Conservation (phyloP, 2,113 vertebrate genomes). For the Gallinago undulata region DNA sequence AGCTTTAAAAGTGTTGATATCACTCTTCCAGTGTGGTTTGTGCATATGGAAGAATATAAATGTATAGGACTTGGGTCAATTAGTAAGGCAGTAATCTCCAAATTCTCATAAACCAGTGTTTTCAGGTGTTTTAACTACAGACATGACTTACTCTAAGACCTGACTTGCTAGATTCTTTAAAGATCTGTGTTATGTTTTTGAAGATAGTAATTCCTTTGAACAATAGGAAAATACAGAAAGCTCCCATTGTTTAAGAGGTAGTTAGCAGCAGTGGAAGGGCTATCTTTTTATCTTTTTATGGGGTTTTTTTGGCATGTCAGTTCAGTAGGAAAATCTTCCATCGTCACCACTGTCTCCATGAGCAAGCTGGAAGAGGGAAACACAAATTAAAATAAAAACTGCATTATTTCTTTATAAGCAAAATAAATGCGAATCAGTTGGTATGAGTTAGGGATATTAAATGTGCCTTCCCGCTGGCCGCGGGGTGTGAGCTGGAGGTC, state of each 20-base stretch:
- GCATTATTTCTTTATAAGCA: not conserved
- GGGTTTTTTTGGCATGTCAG: too few relatives aligned
- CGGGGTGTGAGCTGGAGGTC: not conserved
- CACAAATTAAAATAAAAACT: not conserved
- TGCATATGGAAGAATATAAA: not conserved
- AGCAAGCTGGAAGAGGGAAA: not conserved
- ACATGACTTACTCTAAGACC: not conserved
- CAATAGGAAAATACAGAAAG: not conserved
- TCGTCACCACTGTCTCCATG: not conserved
- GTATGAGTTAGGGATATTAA: rapidly evolving
- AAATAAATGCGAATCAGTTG: not conserved
- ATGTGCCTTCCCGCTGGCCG: not conserved
- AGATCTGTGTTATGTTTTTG: not conserved
- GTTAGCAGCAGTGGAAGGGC: not conserved
- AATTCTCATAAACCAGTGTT: not conserved
- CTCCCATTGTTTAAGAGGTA: not conserved
- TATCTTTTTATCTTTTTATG: not conserved
- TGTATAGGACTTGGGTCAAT: not conserved
- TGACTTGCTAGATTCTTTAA: not conserved
- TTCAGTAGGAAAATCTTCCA: not conserved
- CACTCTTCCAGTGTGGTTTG: not conserved
- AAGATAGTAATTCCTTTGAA: not conserved
- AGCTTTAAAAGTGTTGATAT: not conserved
- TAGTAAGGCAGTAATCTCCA: not conserved
- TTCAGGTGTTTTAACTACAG: not conserved